Conservation (phyloP, 2,888 invertebrate species). For the Aphidoletes aphidimyza region DNA sequence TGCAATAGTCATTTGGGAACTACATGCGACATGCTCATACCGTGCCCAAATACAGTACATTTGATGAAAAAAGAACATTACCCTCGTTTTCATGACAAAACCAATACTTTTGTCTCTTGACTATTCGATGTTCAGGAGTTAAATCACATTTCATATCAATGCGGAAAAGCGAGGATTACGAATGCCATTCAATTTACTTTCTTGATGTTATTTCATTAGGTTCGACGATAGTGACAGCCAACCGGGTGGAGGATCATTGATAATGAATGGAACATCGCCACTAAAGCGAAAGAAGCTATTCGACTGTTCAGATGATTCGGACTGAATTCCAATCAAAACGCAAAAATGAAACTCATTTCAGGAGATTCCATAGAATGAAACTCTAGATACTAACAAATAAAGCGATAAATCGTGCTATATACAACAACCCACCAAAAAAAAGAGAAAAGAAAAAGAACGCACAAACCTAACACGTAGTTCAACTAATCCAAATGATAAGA, state of each 20-base stretch:
- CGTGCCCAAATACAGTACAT: too few relatives aligned
- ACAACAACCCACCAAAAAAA: too few relatives aligned
- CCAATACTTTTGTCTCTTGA: background rate
- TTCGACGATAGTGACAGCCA: conserved; percentile 46
- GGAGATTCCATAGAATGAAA: too few relatives aligned
- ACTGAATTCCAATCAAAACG: background rate
- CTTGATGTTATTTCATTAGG: background rate
- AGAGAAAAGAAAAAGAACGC: background rate
- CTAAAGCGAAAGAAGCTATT: conserved; percentile 40
- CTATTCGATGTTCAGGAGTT: background rate
- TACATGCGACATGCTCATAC: too few relatives aligned
- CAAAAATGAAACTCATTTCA: background rate
- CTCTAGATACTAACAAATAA: too few relatives aligned
- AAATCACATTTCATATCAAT: background rate
- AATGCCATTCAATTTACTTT: background rate
- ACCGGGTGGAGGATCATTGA: background rate
- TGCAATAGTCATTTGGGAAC: too few relatives aligned
- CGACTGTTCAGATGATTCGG: conserved; percentile 7
- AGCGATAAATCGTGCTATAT: too few relatives aligned
- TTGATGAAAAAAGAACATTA: too few relatives aligned
- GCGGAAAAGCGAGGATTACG: too few relatives aligned
- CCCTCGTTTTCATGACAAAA: too few relatives aligned
- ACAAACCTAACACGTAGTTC: too few relatives aligned
- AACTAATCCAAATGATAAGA: background rate
- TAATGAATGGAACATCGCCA: background rate